Conservation (phyloP, 92 coral and sea anemone species). For the Phenganax marumi region DNA sequence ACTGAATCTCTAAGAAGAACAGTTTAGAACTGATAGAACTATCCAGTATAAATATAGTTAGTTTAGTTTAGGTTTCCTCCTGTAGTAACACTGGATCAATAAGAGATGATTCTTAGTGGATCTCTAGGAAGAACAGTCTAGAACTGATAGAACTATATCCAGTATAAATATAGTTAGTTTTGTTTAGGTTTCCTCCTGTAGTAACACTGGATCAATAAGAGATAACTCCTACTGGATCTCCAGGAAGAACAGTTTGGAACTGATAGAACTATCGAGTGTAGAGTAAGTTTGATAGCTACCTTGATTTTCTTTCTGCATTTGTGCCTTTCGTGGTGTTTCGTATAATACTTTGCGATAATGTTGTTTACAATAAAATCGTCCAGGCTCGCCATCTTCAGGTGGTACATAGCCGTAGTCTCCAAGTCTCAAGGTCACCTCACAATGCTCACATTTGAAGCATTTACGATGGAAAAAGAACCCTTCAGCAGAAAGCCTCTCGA, state of each 20-base stretch:
- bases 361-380: conserved; percentile 78
- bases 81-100: too few relatives aligned
- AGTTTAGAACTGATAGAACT: too few relatives aligned
- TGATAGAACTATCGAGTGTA: neutral
- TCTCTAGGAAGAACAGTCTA: too few relatives aligned
- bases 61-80: too few relatives aligned
- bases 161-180: too few relatives aligned
- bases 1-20: too few relatives aligned
- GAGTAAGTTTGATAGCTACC: neutral
- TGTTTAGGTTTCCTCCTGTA: too few relatives aligned
- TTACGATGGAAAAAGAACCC: conserved; percentile 98
- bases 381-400: conserved; percentile 74
- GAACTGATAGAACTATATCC: too few relatives aligned
- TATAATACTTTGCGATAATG: conserved; percentile 81
- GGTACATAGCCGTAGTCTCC: conserved; percentile 84
- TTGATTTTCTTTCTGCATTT: conserved; percentile 20
- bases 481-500: conserved; percentile 93
- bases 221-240: neutral
- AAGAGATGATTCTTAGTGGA: too few relatives aligned
- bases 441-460: conserved; percentile 86
- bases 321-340: conserved; percentile 45
- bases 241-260: neutral
- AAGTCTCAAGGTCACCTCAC: conserved; percentile 79
- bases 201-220: too few relatives aligned
- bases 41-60: too few relatives aligned